These are phyloP conservation scores for Lepilemur septentrionalis DNA, from an alignment of 2,797 vertebrate species.

Conservation along the genomic window DNA sequence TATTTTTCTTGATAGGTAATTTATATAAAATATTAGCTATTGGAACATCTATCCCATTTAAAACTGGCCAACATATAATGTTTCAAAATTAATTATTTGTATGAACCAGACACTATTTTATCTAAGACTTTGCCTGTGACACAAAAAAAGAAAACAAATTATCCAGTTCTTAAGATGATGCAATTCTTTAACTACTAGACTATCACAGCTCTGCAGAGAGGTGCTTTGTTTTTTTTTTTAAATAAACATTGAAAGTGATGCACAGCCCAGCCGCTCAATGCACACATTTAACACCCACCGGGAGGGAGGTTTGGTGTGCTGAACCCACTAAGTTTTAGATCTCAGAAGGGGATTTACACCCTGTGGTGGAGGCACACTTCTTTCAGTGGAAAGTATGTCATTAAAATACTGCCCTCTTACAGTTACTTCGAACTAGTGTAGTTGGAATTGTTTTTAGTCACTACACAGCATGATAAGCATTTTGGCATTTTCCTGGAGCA, in stretches of 20 bases:
- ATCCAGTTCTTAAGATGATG: not conserved
- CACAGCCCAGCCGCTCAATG: constrained; percentile 36
- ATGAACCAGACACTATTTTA: not conserved
- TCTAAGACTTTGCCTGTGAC: not conserved
- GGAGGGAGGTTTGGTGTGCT: constrained; percentile 53
- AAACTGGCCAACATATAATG: not conserved
- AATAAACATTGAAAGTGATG: constrained; percentile 57
- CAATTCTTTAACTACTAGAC: not conserved
- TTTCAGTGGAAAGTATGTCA: constrained; percentile 55
- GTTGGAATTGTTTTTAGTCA: constrained; percentile 49
- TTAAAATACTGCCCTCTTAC: constrained; percentile 64
- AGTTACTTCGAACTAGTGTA: constrained; percentile 11
- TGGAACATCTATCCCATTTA: not conserved
- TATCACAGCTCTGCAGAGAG: not conserved
- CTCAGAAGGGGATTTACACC: constrained; percentile 60
- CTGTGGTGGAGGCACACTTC: constrained; percentile 52
- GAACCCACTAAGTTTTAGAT: constrained; percentile 58
- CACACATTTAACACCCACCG: constrained; percentile 60
- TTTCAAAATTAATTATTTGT: constrained; percentile 28
- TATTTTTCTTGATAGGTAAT: not conserved
- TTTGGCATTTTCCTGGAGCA: constrained; percentile 43
- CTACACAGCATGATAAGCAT: constrained; percentile 32
- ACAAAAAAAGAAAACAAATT: not conserved
- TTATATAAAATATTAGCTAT: not conserved
- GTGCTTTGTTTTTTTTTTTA: constrained; percentile 56